phyloP scores from a whole-genome alignment of 53 echinoderm and acorn worm species.

The Henricia sp. region DNA sequence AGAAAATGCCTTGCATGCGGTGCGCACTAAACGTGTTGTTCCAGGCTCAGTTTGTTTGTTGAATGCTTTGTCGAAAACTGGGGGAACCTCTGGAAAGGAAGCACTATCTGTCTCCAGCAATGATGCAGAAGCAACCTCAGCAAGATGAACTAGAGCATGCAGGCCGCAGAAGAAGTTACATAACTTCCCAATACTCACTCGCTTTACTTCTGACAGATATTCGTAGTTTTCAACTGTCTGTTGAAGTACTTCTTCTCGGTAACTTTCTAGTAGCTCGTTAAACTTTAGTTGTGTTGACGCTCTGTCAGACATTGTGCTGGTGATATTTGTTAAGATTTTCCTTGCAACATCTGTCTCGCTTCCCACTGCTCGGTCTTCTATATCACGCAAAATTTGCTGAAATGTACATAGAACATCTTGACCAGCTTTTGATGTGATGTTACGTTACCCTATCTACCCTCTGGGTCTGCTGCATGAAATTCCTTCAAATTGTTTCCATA shows the following conservation, averaged over 20 bases:
- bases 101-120: constrained; percentile 29
- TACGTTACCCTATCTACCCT: constrained; percentile 27
- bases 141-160: constrained; percentile 65
- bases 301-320: constrained; percentile 60
- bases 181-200: constrained; percentile 16
- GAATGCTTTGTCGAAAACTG: constrained; percentile 35
- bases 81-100: constrained; percentile 14
- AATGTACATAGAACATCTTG: constrained; percentile 53
- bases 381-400: constrained; percentile 32
- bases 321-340: constrained; percentile 36
- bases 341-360: background rate
- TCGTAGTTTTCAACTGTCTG: constrained; percentile 25
- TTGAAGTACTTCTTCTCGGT: constrained; percentile 29
- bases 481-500: constrained; percentile 48
- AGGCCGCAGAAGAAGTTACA: constrained; percentile 72
- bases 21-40: constrained; percentile 39
- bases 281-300: constrained; percentile 55
- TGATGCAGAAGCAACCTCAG: constrained; percentile 41
- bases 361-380: background rate
- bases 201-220: constrained; percentile 1
- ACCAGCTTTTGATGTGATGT: constrained; percentile 25
- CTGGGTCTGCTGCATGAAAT: constrained; percentile 11
- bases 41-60: constrained; percentile 41
- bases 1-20: constrained; percentile 45
- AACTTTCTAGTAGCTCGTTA: constrained; percentile 48